Evolutionary conservation across 2,888 invertebrate species (phyloP).

Genomic region (Calameuta filiformis): DNA sequence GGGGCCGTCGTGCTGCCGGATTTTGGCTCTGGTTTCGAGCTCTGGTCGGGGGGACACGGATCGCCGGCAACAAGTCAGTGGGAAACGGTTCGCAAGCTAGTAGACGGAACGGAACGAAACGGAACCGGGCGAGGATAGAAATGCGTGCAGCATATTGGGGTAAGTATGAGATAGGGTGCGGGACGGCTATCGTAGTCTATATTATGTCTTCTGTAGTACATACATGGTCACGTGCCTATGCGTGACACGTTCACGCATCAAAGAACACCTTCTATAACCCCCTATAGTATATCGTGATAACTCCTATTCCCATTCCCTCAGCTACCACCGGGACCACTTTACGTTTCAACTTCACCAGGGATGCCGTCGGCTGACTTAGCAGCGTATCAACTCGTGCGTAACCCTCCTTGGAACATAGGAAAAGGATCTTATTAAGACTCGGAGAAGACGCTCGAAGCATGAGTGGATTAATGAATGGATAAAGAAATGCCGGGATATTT

Average conservation of each 20-base stretch:
- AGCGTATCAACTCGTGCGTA: not conserved
- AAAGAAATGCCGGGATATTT: not conserved
- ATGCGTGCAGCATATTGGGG: constrained; percentile 45
- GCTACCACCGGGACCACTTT: not conserved
- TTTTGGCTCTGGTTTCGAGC: constrained; percentile 33
- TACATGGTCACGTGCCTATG: constrained; percentile 64
- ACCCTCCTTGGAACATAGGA: not conserved
- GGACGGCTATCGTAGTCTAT: constrained; percentile 42
- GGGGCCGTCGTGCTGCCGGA: constrained; percentile 27
- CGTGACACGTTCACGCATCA: constrained; percentile 64
- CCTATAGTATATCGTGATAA: not conserved
- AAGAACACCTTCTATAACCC: constrained; percentile 20
- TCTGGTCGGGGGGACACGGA: constrained; percentile 34
- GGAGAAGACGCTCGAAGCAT: not conserved
- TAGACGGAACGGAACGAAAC: constrained; percentile 27
- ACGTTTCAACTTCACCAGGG: not conserved
- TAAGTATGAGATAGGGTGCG: constrained; percentile 29
- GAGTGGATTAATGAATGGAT: not conserved
- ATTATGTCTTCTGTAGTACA: constrained; percentile 64
- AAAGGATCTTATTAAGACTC: not conserved
- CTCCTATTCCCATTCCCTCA: not conserved
- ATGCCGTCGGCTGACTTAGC: not conserved
- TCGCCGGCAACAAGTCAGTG: constrained; percentile 47
- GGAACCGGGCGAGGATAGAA: constrained; percentile 31
- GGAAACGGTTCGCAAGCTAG: constrained; percentile 45